phyloP scores from a whole-genome alignment of 23 tunicate genomes.

The Botrylloides violaceus region DNA sequence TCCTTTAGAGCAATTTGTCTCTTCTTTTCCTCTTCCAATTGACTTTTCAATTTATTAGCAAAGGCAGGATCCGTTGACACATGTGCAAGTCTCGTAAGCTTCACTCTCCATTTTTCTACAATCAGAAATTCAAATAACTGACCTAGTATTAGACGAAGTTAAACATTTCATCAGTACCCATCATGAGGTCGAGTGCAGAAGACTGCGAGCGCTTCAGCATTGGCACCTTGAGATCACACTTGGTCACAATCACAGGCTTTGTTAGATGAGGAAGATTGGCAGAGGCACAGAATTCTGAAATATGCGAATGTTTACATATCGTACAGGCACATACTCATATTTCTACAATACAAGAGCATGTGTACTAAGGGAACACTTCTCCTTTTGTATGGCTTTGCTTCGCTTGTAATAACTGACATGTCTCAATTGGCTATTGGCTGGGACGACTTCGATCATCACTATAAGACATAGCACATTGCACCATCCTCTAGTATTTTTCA shows the following conservation, averaged over 20 bases:
- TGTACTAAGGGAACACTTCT: too few species aligned
- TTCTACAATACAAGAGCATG: too few species aligned
- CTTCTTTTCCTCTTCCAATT: constrained; percentile 22
- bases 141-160: neutral
- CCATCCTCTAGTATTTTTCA: too few species aligned
- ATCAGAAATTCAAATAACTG: neutral
- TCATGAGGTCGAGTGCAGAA: constrained; percentile 68
- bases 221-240: constrained; percentile 7
- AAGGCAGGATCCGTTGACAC: constrained; percentile 41
- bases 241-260: constrained; percentile 55
- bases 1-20: constrained; percentile 30
- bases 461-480: too few species aligned
- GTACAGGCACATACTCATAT: neutral
- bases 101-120: constrained; percentile 77
- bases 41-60: constrained; percentile 34
- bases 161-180: constrained; percentile 22
- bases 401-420: too few species aligned
- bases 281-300: constrained; percentile 59
- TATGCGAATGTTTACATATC: too few species aligned
- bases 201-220: constrained; percentile 57
- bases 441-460: too few species aligned
- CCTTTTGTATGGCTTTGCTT: too few species aligned
- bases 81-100: constrained; percentile 50
- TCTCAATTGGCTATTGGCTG: too few species aligned
- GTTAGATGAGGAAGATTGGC: constrained; percentile 47